Conservation (phyloP, 2,888 invertebrate genomes). For the Synergus laeviventris region DNA sequence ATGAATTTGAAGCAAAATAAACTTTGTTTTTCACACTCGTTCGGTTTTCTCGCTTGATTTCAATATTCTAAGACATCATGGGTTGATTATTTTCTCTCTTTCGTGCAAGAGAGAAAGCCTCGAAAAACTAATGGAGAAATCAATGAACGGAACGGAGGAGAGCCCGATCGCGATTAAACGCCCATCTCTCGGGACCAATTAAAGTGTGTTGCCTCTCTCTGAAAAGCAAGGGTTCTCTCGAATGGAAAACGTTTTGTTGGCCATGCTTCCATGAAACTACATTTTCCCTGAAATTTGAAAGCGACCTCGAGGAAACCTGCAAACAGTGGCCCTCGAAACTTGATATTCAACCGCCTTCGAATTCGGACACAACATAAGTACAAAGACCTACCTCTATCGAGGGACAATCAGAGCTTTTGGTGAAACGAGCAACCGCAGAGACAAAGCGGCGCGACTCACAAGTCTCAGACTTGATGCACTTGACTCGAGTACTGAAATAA, state of each 20-base stretch:
- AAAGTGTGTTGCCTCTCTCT: conserved; percentile 31
- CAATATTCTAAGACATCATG: conserved; percentile 4
- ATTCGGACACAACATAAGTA: conserved; percentile 23
- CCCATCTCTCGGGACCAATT: conserved; percentile 28
- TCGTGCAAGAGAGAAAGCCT: neutral
- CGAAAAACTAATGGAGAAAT: conserved; percentile 28
- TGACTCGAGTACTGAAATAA: conserved; percentile 40
- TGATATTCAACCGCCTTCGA: conserved; percentile 30
- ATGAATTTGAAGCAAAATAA: no score
- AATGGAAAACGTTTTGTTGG: conserved; percentile 30
- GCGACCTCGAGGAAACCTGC: neutral
- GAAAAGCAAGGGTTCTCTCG: conserved; percentile 23
- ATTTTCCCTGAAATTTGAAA: conserved; percentile 36
- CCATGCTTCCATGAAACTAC: conserved; percentile 15
- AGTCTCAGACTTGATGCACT: conserved; percentile 34
- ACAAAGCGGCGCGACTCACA: conserved; percentile 31
- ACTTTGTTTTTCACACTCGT: no score
- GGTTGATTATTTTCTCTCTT: neutral
- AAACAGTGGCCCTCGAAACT: conserved; percentile 33
- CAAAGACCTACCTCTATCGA: conserved; percentile 21
- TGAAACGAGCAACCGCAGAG: conserved; percentile 38
- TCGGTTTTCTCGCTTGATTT: neutral
- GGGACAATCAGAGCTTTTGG: conserved; percentile 36
- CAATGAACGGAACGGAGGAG: conserved; percentile 33
- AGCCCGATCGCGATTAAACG: conserved; percentile 32